Base-by-base conservation (phyloP, 2,888 invertebrate species). In the Drosophila infuscata region DNA sequence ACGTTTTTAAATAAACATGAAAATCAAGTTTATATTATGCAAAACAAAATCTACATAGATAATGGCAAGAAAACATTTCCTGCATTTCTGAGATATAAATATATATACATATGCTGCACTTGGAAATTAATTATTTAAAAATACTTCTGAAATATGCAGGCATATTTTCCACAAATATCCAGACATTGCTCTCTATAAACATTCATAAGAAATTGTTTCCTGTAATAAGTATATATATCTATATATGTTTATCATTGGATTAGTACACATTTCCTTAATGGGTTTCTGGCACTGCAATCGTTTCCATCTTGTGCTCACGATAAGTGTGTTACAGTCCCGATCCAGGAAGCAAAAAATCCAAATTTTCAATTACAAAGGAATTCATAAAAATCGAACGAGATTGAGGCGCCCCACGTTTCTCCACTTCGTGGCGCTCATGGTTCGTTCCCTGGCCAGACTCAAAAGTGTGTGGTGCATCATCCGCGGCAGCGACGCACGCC, bases 261-360 rank as follows among this genome's bases (percentile, higher is more conserved):
- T 46, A 46, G 25, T 46, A 46, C 8, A 46, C 25, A 46, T 46
- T 46, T 46, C 46, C 46, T 66, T 49, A 41, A 76, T 64, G 48
- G 51, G 61, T 66, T 30, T 66, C 51, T 73, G 67, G 73, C 58
- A 65, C 71, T 48, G 67, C 64, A 76, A 61, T 32, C 35, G 46
- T 70, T 61, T 49, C 12, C 36, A 46, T 25, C 38, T 33, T 32
- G 41, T 51, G 60, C 49, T 46, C 33, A 48, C 33, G 36, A 49
- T 51, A 68, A 73, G 33, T 51, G 49, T 62, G 57, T 59, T 54
- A 25, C 48, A 62, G 51, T 46, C 29, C 43, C 62, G 41, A 38
- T 64, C 53, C 67, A 70, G 77, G 74, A 77, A 78, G 60, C 36
- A 49, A 9, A 29, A 36, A 54, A 41, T 29, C 53, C 29, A 43